These are phyloP conservation scores for Sceloporus undulatus DNA, from an alignment of 2,113 vertebrate species.

Conservation along the genomic window DNA sequence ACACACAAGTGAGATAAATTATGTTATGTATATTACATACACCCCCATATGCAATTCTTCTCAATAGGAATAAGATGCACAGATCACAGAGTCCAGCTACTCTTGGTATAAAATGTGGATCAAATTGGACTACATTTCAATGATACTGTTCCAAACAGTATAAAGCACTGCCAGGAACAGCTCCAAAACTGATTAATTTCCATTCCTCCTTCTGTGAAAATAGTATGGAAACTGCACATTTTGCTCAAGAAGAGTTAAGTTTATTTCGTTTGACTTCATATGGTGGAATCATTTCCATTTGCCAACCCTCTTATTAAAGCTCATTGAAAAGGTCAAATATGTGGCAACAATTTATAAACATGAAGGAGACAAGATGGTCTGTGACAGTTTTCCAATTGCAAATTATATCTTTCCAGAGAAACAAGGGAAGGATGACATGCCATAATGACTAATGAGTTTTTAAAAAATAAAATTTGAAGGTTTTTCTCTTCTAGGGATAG, in stretches of 20 bases:
- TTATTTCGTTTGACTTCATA: conserved; percentile 7
- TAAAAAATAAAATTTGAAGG: conserved; percentile 24
- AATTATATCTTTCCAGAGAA: conserved; percentile 47
- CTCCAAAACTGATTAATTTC: neutral
- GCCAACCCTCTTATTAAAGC: conserved; percentile 19
- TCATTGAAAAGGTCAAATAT: conserved; percentile 16
- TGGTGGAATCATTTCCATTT: neutral
- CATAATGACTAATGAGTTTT: conserved; percentile 61
- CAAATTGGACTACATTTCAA: neutral
- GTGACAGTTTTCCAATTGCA: conserved; percentile 53
- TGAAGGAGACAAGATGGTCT: neutral
- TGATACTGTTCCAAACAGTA: neutral
- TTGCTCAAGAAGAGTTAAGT: neutral
- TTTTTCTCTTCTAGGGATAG: conserved; percentile 27
- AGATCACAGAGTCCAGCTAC: neutral
- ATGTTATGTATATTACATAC: neutral
- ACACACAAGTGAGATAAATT: neutral
- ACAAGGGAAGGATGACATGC: conserved; percentile 46
- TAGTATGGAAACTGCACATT: neutral
- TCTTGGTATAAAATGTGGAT: neutral
- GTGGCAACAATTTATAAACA: conserved; percentile 29
- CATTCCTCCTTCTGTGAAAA: neutral
- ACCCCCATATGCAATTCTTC: neutral
- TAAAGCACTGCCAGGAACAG: neutral
- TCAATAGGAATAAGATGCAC: neutral